phyloP scores from a whole-genome alignment of 2,113 vertebrate genomes.

The Tachycineta bicolor region DNA sequence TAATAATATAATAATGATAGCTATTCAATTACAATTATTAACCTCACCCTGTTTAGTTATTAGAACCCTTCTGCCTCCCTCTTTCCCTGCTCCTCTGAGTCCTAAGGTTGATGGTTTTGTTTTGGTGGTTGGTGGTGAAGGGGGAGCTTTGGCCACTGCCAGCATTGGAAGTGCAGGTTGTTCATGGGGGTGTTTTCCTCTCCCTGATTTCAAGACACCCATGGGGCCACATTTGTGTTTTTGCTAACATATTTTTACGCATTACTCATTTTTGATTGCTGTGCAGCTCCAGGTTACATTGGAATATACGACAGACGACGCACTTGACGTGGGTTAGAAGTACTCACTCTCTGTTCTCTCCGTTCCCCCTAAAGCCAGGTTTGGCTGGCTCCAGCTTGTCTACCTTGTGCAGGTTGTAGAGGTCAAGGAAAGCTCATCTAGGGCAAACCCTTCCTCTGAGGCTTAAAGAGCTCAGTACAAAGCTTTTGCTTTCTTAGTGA shows the following conservation, averaged over 20 bases:
- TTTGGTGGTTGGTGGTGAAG: background rate
- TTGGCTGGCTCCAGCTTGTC: background rate
- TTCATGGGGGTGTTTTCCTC: background rate
- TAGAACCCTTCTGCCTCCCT: background rate
- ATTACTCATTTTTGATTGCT: background rate
- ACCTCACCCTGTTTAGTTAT: background rate
- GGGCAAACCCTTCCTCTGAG: background rate
- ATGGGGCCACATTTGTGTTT: background rate
- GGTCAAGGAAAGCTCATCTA: background rate
- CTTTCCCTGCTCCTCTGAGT: background rate
- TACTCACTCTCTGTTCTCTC: background rate
- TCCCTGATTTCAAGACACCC: background rate
- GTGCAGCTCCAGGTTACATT: background rate
- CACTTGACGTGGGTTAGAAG: background rate
- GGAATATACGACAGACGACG: background rate
- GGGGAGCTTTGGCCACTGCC: background rate
- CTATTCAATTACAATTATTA: background rate
- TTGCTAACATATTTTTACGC: background rate
- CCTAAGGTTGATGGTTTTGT: background rate
- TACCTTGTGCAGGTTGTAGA: background rate
- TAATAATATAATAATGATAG: background rate
- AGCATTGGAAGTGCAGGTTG: accelerated
- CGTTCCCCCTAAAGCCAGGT: background rate
- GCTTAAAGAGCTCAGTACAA: background rate
- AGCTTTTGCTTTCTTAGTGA: background rate